Percentiles rank a stretch among this genome's conserved stretches.
These are phyloP conservation scores for Seriola quinqueradiata DNA, from an alignment of 2,113 vertebrate species.

Conservation along the genomic window DNA sequence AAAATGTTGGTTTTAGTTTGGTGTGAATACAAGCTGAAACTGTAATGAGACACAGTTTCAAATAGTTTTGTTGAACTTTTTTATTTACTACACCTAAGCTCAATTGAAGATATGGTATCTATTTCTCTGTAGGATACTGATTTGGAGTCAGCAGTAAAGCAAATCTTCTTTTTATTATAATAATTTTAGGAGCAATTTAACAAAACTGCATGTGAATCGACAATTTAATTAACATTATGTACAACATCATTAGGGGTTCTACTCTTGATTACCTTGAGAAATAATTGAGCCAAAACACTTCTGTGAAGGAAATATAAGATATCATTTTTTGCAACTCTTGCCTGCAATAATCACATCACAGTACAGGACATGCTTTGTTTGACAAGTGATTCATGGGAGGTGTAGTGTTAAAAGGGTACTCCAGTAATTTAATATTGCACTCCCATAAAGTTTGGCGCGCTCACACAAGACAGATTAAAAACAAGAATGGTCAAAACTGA, in stretches of 20 bases:
- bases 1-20: conserved; percentile 37
- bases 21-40: not conserved
- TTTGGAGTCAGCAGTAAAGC: not conserved
- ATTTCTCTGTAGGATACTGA: not conserved
- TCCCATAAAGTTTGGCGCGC: too few species aligned
- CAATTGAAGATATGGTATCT: not conserved
- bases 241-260: not conserved
- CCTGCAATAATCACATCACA: too few species aligned
- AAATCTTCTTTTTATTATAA: not conserved
- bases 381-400: too few species aligned
- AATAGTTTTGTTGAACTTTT: not conserved
- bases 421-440: too few species aligned
- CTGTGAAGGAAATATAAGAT: not conserved
- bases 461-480: too few species aligned
- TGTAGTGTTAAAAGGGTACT: too few species aligned
- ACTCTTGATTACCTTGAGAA: not conserved
- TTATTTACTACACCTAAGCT: not conserved
- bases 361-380: too few species aligned
- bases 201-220: too few species aligned
- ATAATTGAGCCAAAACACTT: too few species aligned
- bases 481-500: too few species aligned
- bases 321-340: too few species aligned
- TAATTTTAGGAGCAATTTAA: too few species aligned
- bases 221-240: not conserved
- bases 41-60: conserved; percentile 7